These are phyloP conservation scores for Syngnathus floridae DNA, from an alignment of 2,113 vertebrate genomes.

Conservation along the genomic window DNA sequence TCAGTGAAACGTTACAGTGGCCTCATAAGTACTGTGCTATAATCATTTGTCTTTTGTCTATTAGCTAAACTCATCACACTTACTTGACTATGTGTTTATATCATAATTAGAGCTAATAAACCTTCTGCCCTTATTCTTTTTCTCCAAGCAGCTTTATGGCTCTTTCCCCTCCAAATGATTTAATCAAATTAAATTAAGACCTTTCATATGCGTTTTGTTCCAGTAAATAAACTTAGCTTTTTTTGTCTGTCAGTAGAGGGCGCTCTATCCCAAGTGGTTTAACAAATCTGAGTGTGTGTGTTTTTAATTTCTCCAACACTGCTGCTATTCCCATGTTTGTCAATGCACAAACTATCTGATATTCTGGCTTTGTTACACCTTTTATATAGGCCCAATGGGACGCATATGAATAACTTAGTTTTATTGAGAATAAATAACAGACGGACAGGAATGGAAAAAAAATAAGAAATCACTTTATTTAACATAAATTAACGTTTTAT, in stretches of 20 bases:
- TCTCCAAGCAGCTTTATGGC: background rate
- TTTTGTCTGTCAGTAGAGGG: slow-evolving; percentile 69
- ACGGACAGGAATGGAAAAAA: background rate
- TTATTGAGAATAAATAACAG: slow-evolving; percentile 8
- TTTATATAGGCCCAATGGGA: background rate
- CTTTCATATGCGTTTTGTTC: background rate
- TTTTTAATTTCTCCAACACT: slow-evolving; percentile 54
- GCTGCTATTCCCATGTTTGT: slow-evolving; percentile 75
- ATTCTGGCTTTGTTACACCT: slow-evolving; percentile 1
- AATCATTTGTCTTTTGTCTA: slow-evolving; percentile 4
- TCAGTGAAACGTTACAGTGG: slow-evolving; percentile 2
- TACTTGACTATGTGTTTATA: background rate
- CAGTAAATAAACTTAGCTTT: slow-evolving; percentile 28
- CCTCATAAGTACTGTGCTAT: background rate
- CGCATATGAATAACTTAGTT: slow-evolving; percentile 8
- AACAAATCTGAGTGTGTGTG: background rate
- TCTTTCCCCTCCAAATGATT: background rate
- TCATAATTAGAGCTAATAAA: slow-evolving; percentile 2
- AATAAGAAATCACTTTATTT: background rate
- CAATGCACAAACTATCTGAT: slow-evolving; percentile 55
- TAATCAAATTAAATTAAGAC: slow-evolving; percentile 1
- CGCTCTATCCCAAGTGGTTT: slow-evolving; percentile 62
- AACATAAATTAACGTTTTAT: background rate
- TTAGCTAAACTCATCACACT: background rate
- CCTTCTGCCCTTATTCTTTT: slow-evolving; percentile 1